Conservation (phyloP, 2,888 invertebrate species). For the Cynaeus angustus region DNA sequence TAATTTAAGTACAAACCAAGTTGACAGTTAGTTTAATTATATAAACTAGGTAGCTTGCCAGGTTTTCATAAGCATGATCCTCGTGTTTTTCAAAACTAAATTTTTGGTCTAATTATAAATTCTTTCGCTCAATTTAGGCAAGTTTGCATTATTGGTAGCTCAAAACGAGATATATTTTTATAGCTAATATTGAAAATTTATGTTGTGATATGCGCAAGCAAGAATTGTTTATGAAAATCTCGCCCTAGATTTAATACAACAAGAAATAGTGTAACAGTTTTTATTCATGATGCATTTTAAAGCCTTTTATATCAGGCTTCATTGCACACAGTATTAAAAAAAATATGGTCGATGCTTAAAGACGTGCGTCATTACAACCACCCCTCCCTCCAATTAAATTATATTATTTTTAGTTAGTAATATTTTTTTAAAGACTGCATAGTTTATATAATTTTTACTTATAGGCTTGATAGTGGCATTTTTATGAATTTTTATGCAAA, state of each 20-base stretch:
- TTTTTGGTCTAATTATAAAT: neutral
- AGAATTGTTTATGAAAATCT: slow-evolving; percentile 49
- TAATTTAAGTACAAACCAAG: slow-evolving; percentile 60
- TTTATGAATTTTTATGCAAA: slow-evolving; percentile 51
- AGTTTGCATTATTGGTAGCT: slow-evolving; percentile 16
- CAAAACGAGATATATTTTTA: slow-evolving; percentile 46
- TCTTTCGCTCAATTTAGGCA: slow-evolving; percentile 37
- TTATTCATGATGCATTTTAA: slow-evolving; percentile 30
- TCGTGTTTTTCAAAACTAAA: slow-evolving; percentile 28
- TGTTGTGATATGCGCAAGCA: slow-evolving; percentile 28
- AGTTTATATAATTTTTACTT: slow-evolving; percentile 48
- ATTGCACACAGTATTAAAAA: slow-evolving; percentile 47
- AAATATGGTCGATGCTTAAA: slow-evolving; percentile 27
- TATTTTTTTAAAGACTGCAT: slow-evolving; percentile 48
- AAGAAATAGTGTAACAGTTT: slow-evolving; percentile 17
- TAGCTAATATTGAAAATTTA: slow-evolving; percentile 32
- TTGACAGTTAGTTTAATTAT: slow-evolving; percentile 57
- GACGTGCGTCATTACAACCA: slow-evolving; percentile 38
- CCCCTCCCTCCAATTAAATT: slow-evolving; percentile 45
- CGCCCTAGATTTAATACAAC: slow-evolving; percentile 32
- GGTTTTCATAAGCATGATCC: slow-evolving; percentile 50
- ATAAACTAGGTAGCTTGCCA: slow-evolving; percentile 49
- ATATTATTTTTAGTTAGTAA: slow-evolving; percentile 34
- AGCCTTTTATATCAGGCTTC: slow-evolving; percentile 32
- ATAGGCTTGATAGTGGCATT: slow-evolving; percentile 53